Conservation (phyloP, 2,888 invertebrate species). For the Megamerina dolium region DNA sequence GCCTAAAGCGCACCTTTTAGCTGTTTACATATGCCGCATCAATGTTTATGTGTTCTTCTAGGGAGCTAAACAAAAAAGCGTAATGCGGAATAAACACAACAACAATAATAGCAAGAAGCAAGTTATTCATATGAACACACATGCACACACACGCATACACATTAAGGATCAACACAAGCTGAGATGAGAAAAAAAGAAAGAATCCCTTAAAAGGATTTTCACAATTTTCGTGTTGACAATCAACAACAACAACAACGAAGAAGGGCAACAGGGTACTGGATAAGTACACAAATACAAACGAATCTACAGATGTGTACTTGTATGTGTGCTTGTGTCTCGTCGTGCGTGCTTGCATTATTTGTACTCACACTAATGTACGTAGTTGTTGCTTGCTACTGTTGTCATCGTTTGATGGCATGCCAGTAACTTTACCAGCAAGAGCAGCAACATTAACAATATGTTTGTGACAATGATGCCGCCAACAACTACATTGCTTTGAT, state of each 20-base stretch:
- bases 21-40: too few relatives aligned
- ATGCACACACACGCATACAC: too few relatives aligned
- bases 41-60: conserved; percentile 23
- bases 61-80: neutral
- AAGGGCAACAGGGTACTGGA: too few relatives aligned
- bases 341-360: conserved; percentile 11
- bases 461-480: conserved; percentile 24
- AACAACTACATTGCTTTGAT: too few relatives aligned
- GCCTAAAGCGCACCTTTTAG: too few relatives aligned
- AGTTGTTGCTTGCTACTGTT: too few relatives aligned
- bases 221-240: conserved; percentile 35
- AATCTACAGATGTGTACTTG: too few relatives aligned
- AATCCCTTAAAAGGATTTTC: conserved; percentile 40
- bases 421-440: neutral
- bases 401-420: too few relatives aligned
- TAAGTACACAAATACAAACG: too few relatives aligned
- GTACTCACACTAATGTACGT: neutral
- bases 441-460: conserved; percentile 12
- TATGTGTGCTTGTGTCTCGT: conserved; percentile 10
- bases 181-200: conserved; percentile 8
- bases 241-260: too few relatives aligned
- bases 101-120: neutral
- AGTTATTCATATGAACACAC: too few relatives aligned
- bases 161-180: too few relatives aligned
- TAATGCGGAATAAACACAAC: neutral